These are phyloP conservation scores for Leptinotarsa haldemani DNA, from an alignment of 2,888 invertebrate species.

Conservation along the genomic window DNA sequence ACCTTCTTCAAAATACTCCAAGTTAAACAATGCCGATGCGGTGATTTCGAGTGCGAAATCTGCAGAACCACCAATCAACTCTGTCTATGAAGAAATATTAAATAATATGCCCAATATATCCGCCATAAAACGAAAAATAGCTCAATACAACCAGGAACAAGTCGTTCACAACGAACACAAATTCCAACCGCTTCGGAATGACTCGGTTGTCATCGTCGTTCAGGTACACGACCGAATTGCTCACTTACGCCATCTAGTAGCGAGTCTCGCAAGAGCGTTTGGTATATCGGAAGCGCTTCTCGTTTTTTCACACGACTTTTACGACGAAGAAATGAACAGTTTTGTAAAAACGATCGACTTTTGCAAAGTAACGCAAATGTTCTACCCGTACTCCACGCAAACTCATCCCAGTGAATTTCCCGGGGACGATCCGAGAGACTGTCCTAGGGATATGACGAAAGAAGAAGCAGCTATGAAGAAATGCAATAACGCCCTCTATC, in stretches of 20 bases:
- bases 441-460: constrained; percentile 85
- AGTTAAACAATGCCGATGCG: too few species aligned
- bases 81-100: too few species aligned
- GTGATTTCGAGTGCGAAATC: too few species aligned
- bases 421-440: constrained; percentile 94
- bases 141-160: constrained; percentile 82
- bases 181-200: constrained; percentile 86
- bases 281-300: constrained; percentile 90
- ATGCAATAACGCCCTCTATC: constrained; percentile 92
- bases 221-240: constrained; percentile 95
- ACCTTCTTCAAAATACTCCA: too few species aligned
- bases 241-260: constrained; percentile 93
- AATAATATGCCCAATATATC: constrained; percentile 44
- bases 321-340: constrained; percentile 91
- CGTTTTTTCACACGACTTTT: constrained; percentile 96
- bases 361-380: constrained; percentile 96
- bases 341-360: constrained; percentile 93
- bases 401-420: constrained; percentile 93
- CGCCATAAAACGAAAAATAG: constrained; percentile 78
- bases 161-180: constrained; percentile 86
- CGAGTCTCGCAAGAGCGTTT: constrained; percentile 89
- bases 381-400: constrained; percentile 96
- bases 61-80: too few species aligned
- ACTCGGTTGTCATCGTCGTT: constrained; percentile 81
- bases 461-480: constrained; percentile 77